Percentiles rank a stretch among this genome's conserved stretches.
These are phyloP conservation scores for Patagioenas fasciata DNA, from an alignment of 2,113 vertebrate genomes.

Conservation along the genomic window DNA sequence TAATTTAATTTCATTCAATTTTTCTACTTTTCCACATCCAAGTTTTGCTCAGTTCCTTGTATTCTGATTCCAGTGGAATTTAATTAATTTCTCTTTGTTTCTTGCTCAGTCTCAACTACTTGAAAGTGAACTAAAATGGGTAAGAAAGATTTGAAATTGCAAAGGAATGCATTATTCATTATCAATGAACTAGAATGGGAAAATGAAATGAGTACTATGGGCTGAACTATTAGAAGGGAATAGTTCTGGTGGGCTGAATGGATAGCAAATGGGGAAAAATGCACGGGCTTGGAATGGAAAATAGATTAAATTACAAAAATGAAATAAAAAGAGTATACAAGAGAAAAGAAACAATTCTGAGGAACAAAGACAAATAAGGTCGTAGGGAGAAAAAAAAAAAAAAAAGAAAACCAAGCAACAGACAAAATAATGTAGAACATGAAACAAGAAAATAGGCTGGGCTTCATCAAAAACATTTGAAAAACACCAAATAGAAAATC, in stretches of 20 bases:
- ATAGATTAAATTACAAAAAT: slow-evolving; percentile 1
- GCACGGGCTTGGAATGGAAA: background rate
- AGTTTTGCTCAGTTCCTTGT: background rate
- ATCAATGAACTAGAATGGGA: slow-evolving; percentile 6
- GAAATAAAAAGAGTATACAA: background rate
- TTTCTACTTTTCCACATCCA: background rate
- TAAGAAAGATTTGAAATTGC: slow-evolving; percentile 12
- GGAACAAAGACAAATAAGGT: background rate
- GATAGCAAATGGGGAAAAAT: background rate
- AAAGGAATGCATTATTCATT: slow-evolving; percentile 40
- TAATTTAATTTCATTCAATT: slow-evolving; percentile 28
- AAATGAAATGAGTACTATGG: slow-evolving; percentile 10
- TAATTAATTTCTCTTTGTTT: slow-evolving; percentile 30
- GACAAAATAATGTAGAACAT: background rate
- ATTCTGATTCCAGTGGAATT: background rate
- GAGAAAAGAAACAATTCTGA: background rate
- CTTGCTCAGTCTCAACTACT: background rate
- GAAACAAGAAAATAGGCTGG: background rate
- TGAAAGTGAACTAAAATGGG: slow-evolving; percentile 29
- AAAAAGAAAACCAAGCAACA: rapidly evolving
- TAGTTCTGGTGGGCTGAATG: background rate
- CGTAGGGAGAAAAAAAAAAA: background rate
- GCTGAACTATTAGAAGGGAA: slow-evolving; percentile 14
- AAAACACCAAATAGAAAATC: background rate
- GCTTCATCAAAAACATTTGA: background rate